Base-by-base conservation (phyloP, 2,797 vertebrate genomes). In the Brotula barbata region DNA sequence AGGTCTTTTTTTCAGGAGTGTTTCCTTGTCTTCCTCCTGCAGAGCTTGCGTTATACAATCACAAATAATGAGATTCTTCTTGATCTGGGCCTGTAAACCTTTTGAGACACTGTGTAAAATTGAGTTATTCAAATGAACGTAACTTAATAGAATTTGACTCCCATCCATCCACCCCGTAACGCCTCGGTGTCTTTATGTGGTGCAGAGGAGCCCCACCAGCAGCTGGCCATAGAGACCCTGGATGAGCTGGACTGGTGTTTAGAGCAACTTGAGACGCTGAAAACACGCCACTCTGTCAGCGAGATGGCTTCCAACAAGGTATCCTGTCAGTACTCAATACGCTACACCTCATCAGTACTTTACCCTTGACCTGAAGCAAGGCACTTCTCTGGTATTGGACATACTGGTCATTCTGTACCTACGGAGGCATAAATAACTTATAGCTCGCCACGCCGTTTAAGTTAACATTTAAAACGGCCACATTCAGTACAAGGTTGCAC, bases 261-360 rank as follows among this genome's bases (percentile, higher is more conserved):
- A 88, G 94, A 98, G 52, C 95, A 98, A 84, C 89, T 98, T 58
- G 95, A 98, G 84, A 96, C 96, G 0, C 84, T 98, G 71, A 96
- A 97, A 88, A 95, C 95, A 0, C 85, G 93, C 34, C 94, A 95
- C 80, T 97, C 96, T 0, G 96, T 97, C 87, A 93, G 95, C 12
- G 95, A 96, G 82, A 97, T 97, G 96, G 96, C 95, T 3, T 98
- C 95, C 66, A 96, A 91, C 87, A 97, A 97, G 94, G 95, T 96
- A 73, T n/a, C 8, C 25, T 28, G 25, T 28, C 25, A 28, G 25
- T 28, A 28, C 8, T 33, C 31, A 48, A 21, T 45, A 9, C 23
- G 23, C 12, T 8, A 23, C n/a, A n/a, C 21, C 43, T 22, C 10
- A 45, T 11, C 10, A 20, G 41, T 12, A 12, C 12, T 5, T 43